Evolutionary conservation across 2,113 vertebrate species (phyloP).

Genomic region (Phyllopteryx taeniolatus): DNA sequence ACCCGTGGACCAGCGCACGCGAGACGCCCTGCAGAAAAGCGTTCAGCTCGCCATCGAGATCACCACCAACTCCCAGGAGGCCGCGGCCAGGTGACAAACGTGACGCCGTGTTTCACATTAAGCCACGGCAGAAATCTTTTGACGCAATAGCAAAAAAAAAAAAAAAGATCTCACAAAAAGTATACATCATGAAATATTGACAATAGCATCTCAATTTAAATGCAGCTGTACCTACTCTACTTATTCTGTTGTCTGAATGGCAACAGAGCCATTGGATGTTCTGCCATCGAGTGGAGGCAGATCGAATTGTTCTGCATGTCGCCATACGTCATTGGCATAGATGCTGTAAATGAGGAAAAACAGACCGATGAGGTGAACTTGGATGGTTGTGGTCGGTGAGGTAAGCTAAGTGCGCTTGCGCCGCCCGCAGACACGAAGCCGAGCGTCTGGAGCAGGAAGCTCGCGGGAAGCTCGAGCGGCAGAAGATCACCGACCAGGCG

Average conservation of each 20-base stretch:
- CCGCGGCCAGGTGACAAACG: constrained; percentile 73
- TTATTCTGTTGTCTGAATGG: too few species aligned
- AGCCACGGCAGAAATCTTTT: too few species aligned
- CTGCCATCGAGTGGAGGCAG: too few species aligned
- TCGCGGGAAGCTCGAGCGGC: constrained; percentile 82
- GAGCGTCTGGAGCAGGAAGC: constrained; percentile 89
- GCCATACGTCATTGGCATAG: too few species aligned
- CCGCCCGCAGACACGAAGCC: constrained; percentile 79
- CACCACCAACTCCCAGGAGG: constrained; percentile 94
- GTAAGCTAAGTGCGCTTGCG: neutral
- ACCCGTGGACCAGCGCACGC: constrained; percentile 87
- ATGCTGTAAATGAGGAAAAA: too few species aligned
- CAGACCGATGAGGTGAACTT: neutral
- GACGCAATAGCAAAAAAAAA: too few species aligned
- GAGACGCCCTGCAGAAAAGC: constrained; percentile 85
- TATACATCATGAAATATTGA: neutral
- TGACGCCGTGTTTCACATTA: neutral
- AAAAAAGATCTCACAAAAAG: neutral
- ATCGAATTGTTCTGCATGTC: too few species aligned
- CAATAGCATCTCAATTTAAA: too few species aligned
- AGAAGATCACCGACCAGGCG: constrained; percentile 85
- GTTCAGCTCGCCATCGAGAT: constrained; percentile 92
- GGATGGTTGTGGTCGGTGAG: too few species aligned
- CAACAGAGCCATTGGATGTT: too few species aligned
- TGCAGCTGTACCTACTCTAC: too few species aligned